These are phyloP conservation scores for Trilocha varians DNA, from an alignment of 2,888 invertebrate genomes.

Conservation along the genomic window DNA sequence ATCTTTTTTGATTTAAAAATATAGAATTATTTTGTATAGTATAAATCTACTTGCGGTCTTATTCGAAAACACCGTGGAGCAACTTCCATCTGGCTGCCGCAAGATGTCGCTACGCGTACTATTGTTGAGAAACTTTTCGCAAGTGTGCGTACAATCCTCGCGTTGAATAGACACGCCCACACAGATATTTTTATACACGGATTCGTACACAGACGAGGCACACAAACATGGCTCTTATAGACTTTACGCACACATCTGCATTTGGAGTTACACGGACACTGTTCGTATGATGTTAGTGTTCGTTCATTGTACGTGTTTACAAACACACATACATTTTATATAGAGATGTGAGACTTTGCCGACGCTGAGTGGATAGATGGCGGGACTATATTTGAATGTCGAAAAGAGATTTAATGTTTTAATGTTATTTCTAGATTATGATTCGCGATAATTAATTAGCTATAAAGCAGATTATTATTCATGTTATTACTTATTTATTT, in stretches of 20 bases:
- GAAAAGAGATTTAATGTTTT: not conserved
- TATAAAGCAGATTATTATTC: no score
- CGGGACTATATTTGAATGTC: constrained; percentile 18
- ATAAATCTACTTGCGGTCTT: constrained; percentile 19
- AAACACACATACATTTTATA: constrained; percentile 20
- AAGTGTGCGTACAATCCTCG: constrained; percentile 32
- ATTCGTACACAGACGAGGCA: constrained; percentile 21
- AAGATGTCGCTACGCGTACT: constrained; percentile 57
- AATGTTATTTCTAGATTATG: not conserved
- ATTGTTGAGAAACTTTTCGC: constrained; percentile 35
- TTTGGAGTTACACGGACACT: constrained; percentile 11
- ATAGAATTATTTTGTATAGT: not conserved
- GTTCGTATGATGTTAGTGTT: constrained; percentile 2
- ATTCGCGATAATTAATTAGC: no score
- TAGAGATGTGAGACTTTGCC: constrained; percentile 10
- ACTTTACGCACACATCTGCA: constrained; percentile 12
- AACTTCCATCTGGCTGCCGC: constrained; percentile 26
- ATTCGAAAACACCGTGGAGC: constrained; percentile 24
- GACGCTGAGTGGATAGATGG: constrained; percentile 38
- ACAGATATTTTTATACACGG: constrained; percentile 1
- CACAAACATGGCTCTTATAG: constrained; percentile 22
- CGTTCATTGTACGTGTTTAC: constrained; percentile 8
- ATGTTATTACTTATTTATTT: no score
- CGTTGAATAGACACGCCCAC: constrained; percentile 27
- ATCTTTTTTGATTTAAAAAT: no score